These are phyloP conservation scores for Saccopteryx leptura DNA, from an alignment of 2,113 vertebrate species.

Conservation along the genomic window DNA sequence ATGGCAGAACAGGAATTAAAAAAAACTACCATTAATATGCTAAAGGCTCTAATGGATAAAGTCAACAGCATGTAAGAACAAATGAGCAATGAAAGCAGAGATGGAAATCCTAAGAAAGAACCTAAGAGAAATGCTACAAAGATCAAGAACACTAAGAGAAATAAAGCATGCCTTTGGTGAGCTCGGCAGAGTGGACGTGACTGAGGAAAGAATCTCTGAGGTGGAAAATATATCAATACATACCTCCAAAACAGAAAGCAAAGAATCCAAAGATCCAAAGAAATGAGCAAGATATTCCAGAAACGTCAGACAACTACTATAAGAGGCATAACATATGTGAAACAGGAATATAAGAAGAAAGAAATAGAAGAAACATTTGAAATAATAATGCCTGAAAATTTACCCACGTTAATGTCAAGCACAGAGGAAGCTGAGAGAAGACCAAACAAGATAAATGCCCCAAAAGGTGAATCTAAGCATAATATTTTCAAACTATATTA, in stretches of 20 bases:
- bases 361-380: not conserved
- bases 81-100: not conserved
- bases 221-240: not conserved
- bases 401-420: not conserved
- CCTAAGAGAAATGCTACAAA: not conserved
- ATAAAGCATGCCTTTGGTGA: not conserved
- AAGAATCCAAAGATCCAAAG: not conserved
- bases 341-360: not conserved
- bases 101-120: not conserved
- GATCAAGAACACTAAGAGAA: not conserved
- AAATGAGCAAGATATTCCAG: not conserved
- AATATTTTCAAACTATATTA: not conserved
- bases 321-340: not conserved
- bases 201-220: not conserved
- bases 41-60: not conserved
- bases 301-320: not conserved
- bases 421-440: not conserved
- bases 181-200: not conserved
- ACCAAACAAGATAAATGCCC: not conserved
- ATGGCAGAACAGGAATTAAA: not conserved
- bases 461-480: not conserved
- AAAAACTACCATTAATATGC: constrained; percentile 8
- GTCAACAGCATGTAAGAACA: not conserved
- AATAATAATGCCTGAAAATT: not conserved
- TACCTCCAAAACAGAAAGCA: not conserved